Percentiles rank a stretch among this genome's conserved stretches.
Evolutionary conservation across 2,888 invertebrate genomes (phyloP).

Genomic region (Isotomurus palustris): DNA sequence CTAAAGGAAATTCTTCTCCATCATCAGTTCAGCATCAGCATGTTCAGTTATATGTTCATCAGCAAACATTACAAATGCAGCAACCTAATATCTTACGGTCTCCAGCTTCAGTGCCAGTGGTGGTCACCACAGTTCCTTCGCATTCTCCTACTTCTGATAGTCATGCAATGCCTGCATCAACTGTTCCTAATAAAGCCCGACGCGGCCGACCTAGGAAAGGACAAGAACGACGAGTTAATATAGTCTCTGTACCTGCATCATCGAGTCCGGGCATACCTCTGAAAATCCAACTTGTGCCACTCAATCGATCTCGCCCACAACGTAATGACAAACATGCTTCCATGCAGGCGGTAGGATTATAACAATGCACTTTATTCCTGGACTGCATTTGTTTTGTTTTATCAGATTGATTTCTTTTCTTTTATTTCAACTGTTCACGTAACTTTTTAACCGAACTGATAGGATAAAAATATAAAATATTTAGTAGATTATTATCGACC

Average conservation of each 20-base stretch:
- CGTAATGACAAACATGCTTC: too few species aligned
- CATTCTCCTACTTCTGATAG: not conserved
- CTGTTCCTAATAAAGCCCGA: slow-evolving; percentile 20
- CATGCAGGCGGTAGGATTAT: too few species aligned
- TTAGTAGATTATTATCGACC: too few species aligned
- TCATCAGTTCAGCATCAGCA: not conserved
- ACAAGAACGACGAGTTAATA: slow-evolving; percentile 31
- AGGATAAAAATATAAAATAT: too few species aligned
- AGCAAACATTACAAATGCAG: not conserved
- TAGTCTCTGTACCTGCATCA: slow-evolving; percentile 7
- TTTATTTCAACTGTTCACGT: too few species aligned
- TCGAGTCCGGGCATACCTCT: too few species aligned
- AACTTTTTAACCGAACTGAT: too few species aligned
- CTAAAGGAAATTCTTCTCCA: not conserved
- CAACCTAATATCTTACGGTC: not conserved
- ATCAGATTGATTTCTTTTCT: too few species aligned
- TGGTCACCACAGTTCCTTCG: not conserved
- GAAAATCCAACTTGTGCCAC: too few species aligned
- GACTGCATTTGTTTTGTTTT: too few species aligned
- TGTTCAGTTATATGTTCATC: not conserved
- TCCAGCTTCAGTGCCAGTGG: not conserved
- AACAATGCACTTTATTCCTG: too few species aligned
- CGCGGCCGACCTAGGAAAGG: slow-evolving; percentile 43
- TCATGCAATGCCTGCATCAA: not conserved
- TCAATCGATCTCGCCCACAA: too few species aligned